Percentiles rank a stretch among this genome's conserved stretches.
Conservation (phyloP, 1,140 invertebrate genomes). For the Arctopsyche grandis region DNA sequence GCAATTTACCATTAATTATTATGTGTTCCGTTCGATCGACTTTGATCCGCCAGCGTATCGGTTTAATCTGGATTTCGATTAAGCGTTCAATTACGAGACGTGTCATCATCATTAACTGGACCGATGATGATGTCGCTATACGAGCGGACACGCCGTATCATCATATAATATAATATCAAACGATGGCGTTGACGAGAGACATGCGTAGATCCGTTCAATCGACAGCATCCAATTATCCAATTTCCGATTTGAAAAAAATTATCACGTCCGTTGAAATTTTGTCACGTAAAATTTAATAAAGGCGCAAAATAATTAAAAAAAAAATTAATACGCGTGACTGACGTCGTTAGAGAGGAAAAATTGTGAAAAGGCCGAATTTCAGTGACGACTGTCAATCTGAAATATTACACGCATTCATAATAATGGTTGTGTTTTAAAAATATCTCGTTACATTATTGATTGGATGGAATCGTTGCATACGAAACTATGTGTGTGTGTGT, state of each 20-base stretch:
- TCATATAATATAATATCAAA: too few relatives aligned
- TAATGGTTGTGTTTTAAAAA: not conserved
- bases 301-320: too few relatives aligned
- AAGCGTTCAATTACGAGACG: constrained; percentile 1
- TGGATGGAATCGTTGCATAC: not conserved
- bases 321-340: too few relatives aligned
- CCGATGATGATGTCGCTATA: not conserved
- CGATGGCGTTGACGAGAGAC: too few relatives aligned
- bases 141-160: too few relatives aligned
- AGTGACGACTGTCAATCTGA: not conserved
- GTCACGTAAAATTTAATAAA: too few relatives aligned
- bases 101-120: not conserved
- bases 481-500: not conserved
- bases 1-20: not conserved
- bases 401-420: not conserved
- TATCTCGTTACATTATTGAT: not conserved
- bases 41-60: constrained; percentile 27
- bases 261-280: not conserved
- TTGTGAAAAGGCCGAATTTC: too few relatives aligned
- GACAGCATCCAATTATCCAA: not conserved
- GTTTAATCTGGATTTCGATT: constrained; percentile 35
- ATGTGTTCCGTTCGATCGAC: constrained; percentile 7
- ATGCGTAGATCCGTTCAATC: too few relatives aligned
- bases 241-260: not conserved
- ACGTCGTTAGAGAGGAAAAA: too few relatives aligned